Evolutionary conservation across 2,797 vertebrate species (phyloP).

Genomic region (Premnoplex brunnescens): DNA sequence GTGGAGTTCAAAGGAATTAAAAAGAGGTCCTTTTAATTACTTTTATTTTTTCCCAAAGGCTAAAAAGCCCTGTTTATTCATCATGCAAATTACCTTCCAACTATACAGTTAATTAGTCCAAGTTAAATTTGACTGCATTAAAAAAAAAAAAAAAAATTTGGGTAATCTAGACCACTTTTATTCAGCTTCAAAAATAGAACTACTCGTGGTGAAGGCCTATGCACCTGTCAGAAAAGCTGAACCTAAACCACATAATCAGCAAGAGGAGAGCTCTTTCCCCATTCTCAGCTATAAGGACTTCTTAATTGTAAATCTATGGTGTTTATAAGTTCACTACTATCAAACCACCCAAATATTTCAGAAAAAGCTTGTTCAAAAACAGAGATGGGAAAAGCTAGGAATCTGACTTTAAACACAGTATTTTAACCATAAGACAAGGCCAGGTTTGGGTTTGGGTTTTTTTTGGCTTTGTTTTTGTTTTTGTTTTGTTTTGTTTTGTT

Average conservation of each 20-base stretch:
- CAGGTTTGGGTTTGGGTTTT: rapidly evolving
- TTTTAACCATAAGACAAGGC: neutral
- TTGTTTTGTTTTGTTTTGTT: neutral
- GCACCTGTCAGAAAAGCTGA: neutral
- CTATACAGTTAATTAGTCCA: neutral
- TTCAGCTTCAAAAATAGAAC: neutral
- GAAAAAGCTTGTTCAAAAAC: neutral
- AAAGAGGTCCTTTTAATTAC: neutral
- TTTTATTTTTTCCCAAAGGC: neutral
- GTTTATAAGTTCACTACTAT: neutral
- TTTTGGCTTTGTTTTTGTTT: neutral
- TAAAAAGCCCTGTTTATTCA: neutral
- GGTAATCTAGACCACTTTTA: neutral
- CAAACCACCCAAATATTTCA: neutral
- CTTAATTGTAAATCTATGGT: neutral
- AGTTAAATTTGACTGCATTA: neutral
- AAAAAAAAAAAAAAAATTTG: neutral
- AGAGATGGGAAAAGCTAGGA: neutral
- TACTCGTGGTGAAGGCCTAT: neutral
- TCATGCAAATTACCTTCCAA: neutral
- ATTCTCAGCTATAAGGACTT: neutral
- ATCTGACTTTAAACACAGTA: neutral
- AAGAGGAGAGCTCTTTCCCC: neutral
- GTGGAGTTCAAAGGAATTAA: no score
- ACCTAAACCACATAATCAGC: neutral